These are phyloP conservation scores for Dendrocincla fuliginosa DNA, from an alignment of 2,797 vertebrate species.

Conservation along the genomic window DNA sequence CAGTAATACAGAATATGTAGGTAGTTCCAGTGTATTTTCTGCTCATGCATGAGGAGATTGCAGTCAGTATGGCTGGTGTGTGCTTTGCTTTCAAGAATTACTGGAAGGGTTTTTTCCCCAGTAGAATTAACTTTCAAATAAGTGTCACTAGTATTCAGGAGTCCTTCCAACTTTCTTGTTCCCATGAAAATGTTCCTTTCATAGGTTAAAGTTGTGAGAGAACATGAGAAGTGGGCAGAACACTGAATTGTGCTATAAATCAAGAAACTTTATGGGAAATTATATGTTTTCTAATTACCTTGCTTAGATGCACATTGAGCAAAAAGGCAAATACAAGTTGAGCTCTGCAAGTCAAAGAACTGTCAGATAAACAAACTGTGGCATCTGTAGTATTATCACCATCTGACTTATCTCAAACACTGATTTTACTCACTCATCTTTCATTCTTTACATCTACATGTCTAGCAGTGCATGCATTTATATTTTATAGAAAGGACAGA, in stretches of 20 bases:
- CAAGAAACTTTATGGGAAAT: not conserved
- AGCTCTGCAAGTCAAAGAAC: not conserved
- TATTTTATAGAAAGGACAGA: slow-evolving; percentile 49
- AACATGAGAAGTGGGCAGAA: not conserved
- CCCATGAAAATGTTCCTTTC: not conserved
- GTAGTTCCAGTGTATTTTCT: not conserved
- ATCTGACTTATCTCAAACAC: not conserved
- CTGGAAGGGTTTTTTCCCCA: not conserved
- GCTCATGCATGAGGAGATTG: not conserved
- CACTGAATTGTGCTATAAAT: not conserved
- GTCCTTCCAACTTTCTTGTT: not conserved
- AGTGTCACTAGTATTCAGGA: not conserved
- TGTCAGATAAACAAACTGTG: slow-evolving; percentile 21
- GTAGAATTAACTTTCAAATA: not conserved
- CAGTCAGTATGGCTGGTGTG: not conserved
- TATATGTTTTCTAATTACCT: slow-evolving; percentile 8
- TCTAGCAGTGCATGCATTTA: slow-evolving; percentile 7
- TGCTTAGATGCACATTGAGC: not conserved
- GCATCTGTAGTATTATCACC: not conserved
- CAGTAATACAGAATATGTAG: not conserved
- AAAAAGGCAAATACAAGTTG: not conserved
- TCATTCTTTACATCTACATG: slow-evolving; percentile 25
- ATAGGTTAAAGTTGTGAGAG: not conserved
- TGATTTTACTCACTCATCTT: slow-evolving; percentile 11
- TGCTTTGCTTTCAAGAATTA: not conserved